Percentiles rank a stretch among this genome's conserved stretches.
These are phyloP conservation scores for Tamias sibiricus DNA, from an alignment of 2,113 vertebrate species.

Conservation along the genomic window DNA sequence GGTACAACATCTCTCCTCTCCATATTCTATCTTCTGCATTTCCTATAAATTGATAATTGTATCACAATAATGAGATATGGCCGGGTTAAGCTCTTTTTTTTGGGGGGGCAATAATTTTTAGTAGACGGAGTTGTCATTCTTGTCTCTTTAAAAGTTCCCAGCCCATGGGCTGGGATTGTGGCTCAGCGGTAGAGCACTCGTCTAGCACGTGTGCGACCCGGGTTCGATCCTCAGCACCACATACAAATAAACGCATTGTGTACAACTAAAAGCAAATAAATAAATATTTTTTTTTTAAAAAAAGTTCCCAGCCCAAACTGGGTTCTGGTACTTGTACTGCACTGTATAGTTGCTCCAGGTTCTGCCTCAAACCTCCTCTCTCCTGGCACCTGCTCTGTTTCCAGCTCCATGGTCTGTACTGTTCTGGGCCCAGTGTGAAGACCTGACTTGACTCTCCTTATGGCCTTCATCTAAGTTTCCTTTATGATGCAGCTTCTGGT, in stretches of 20 bases:
- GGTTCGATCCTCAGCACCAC: too few relatives aligned
- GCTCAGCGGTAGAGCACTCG: too few relatives aligned
- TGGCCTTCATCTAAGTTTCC: not conserved
- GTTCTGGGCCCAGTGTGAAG: not conserved
- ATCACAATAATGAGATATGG: not conserved
- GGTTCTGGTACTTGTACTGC: not conserved
- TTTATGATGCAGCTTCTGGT: not conserved
- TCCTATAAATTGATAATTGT: not conserved
- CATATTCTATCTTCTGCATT: not conserved
- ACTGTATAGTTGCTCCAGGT: not conserved
- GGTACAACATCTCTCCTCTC: not conserved
- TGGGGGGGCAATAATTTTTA: not conserved
- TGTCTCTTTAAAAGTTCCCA: not conserved
- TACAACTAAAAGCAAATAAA: too few relatives aligned
- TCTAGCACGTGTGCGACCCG: too few relatives aligned
- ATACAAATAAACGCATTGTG: too few relatives aligned
- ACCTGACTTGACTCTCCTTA: not conserved
- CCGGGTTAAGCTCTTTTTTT: not conserved
- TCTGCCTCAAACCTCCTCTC: not conserved
- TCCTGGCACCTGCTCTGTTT: not conserved
- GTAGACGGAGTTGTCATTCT: not conserved
- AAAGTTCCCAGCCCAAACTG: not conserved
- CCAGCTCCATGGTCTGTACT: not conserved
- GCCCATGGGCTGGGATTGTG: too few relatives aligned
- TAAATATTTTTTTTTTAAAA: too few relatives aligned